Conservation (phyloP, 2,888 invertebrate genomes). For the Deilephila porcellus region DNA sequence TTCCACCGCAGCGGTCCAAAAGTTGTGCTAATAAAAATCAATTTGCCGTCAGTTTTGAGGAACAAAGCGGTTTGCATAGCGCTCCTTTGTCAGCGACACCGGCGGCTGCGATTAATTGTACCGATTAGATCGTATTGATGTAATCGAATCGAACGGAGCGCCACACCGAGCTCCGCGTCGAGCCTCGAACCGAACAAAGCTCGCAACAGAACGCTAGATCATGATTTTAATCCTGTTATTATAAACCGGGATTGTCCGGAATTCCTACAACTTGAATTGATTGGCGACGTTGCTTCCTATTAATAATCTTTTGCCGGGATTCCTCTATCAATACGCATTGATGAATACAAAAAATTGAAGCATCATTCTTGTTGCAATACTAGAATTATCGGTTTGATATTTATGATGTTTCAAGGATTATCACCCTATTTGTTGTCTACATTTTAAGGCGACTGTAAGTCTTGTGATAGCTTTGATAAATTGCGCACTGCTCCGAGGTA, state of each 20-base stretch:
- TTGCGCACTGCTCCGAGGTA: not conserved
- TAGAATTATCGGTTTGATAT: too few relatives aligned
- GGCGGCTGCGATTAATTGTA: constrained; percentile 4
- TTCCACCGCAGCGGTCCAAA: not conserved
- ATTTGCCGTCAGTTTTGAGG: constrained; percentile 5
- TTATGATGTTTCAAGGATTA: too few relatives aligned
- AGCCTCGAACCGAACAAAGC: not conserved
- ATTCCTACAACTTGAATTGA: not conserved
- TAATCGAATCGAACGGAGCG: constrained; percentile 9
- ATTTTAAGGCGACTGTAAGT: not conserved
- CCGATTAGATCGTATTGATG: constrained; percentile 23
- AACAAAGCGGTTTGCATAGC: constrained; percentile 1
- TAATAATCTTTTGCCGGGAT: too few relatives aligned
- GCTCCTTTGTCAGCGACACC: not conserved
- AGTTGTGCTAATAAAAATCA: constrained; percentile 9
- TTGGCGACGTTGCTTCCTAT: not conserved
- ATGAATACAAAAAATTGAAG: too few relatives aligned
- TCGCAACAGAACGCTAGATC: not conserved
- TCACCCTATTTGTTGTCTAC: not conserved
- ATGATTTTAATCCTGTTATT: not conserved
- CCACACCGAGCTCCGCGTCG: not conserved
- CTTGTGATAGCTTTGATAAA: not conserved
- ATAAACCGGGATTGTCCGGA: not conserved
- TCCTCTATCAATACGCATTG: too few relatives aligned
- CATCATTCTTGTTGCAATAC: too few relatives aligned